phyloP scores from a whole-genome alignment of 1,140 invertebrate genomes.

The Atta cephalotes region DNA sequence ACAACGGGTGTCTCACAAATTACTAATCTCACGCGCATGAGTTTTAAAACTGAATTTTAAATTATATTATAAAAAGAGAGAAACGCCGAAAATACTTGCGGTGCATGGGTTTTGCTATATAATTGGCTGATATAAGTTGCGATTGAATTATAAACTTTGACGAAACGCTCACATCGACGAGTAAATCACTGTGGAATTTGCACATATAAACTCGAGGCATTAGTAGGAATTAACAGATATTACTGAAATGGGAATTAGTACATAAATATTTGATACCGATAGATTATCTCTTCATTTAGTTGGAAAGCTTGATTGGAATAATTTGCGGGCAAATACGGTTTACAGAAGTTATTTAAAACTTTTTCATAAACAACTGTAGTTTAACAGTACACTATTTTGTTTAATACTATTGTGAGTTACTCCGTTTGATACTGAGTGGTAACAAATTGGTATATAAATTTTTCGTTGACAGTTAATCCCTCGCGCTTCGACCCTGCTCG shows the following conservation, averaged over 20 bases:
- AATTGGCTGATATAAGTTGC: background rate
- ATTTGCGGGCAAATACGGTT: background rate
- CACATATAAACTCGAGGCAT: slow-evolving; percentile 3
- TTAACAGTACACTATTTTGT: background rate
- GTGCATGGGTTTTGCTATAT: background rate
- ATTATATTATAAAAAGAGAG: background rate
- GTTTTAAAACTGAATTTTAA: background rate
- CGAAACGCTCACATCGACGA: background rate
- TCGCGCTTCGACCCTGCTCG: background rate
- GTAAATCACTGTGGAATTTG: slow-evolving; percentile 25
- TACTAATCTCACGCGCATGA: background rate
- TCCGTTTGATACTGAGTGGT: background rate
- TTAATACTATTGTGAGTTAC: background rate
- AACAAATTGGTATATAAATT: slow-evolving; percentile 25
- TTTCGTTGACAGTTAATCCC: slow-evolving; percentile 1
- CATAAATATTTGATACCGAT: slow-evolving; percentile 18
- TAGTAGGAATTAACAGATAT: slow-evolving; percentile 35
- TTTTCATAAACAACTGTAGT: background rate
- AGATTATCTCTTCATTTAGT: slow-evolving; percentile 4
- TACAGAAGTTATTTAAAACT: background rate
- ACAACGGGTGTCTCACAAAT: slow-evolving; percentile 54
- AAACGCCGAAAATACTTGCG: background rate
- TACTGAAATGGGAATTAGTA: background rate
- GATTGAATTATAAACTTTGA: slow-evolving; percentile 33
- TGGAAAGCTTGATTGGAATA: background rate